Evolutionary conservation across 2,797 vertebrate species (phyloP), one percentile per base, ranked within the genome.

Genomic region (Phalanger gymnotis): DNA sequence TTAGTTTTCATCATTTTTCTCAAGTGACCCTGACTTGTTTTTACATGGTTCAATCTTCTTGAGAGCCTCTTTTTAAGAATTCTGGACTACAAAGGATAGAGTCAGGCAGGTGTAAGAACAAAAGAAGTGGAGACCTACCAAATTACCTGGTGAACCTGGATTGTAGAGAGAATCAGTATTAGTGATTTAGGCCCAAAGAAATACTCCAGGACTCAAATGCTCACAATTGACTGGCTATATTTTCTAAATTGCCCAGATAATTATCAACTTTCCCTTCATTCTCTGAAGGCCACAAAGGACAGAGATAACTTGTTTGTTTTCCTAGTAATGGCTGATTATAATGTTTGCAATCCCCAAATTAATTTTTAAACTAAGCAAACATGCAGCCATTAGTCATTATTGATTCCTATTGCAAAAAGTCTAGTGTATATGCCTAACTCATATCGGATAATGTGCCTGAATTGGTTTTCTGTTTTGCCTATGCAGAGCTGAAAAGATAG

Each of bases 351-450:
- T 93, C 14, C 1, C 91, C 28, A 0, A 91, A 52, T 66, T 94
- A 92, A 89, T 54, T 92, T 53, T 92, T 93, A 96, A 95, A 91
- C 4, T 55, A 96, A 95, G 55, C 47, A 47, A 97, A 91, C 6
- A 91, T 27, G n/a, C 14, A 95, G 51, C 1, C 90, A 81, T 96
- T 94, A 94, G 95, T 94, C 90, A 96, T 90, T n/a, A 81, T 56
- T 54, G 90, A 93, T 89, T 96, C n/a, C n/a, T 7, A 90, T 55
- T 92, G 51, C 87, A 92, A 92, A 95, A 94, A 57, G 52, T 53
- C 54, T 91, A 5, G 16, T 90, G 3, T 54, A 47, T 13, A 52
- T 22, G 7, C 40, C 47, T 54, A 51, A 31, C 14, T 91, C 96
- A 94, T 66, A 61, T 28, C 95, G 92, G 95, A 95, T 47, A 22